phyloP scores from a whole-genome alignment of 2,797 vertebrate species.

The Lagocephalus sceleratus region DNA sequence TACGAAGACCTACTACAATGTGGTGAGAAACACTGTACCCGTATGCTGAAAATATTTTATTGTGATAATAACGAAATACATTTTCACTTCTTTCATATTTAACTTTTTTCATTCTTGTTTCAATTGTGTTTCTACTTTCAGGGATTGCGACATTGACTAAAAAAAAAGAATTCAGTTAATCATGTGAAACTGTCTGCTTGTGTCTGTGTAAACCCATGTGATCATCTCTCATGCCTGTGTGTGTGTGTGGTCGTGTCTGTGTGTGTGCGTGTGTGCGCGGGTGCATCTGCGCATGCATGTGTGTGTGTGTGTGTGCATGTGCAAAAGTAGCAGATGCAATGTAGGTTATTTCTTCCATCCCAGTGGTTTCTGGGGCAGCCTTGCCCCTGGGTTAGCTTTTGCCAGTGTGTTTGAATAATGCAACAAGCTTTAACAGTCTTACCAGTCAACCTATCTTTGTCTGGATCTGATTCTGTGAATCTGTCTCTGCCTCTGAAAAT shows the following conservation, averaged over 20 bases:
- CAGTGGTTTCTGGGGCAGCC: constrained; percentile 68
- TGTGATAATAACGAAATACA: no score
- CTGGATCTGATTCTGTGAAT: constrained; percentile 14
- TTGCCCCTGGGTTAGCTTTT: constrained; percentile 33
- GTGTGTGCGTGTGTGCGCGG: not conserved
- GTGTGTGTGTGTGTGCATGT: not conserved
- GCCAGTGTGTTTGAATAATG: constrained; percentile 59
- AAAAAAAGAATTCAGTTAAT: constrained; percentile 21
- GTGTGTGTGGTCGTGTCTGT: not conserved
- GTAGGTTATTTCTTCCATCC: constrained; percentile 70
- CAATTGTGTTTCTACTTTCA: constrained; percentile 16
- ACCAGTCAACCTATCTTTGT: constrained; percentile 13
- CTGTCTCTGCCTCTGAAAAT: not conserved
- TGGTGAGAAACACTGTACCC: constrained; percentile 79
- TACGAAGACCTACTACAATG: constrained; percentile 97
- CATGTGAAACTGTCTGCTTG: not conserved
- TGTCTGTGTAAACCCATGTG: constrained; percentile 7
- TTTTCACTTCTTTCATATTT: not conserved
- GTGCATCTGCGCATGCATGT: constrained; percentile 2
- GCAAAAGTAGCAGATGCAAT: constrained; percentile 38
- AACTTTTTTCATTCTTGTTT: not conserved
- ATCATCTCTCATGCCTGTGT: constrained; percentile 1
- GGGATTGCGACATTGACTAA: constrained; percentile 23
- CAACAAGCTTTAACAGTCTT: constrained; percentile 41
- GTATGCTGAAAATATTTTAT: not conserved